These are phyloP conservation scores for Shinisaurus crocodilurus DNA, from an alignment of 2,113 vertebrate species.

Conservation along the genomic window DNA sequence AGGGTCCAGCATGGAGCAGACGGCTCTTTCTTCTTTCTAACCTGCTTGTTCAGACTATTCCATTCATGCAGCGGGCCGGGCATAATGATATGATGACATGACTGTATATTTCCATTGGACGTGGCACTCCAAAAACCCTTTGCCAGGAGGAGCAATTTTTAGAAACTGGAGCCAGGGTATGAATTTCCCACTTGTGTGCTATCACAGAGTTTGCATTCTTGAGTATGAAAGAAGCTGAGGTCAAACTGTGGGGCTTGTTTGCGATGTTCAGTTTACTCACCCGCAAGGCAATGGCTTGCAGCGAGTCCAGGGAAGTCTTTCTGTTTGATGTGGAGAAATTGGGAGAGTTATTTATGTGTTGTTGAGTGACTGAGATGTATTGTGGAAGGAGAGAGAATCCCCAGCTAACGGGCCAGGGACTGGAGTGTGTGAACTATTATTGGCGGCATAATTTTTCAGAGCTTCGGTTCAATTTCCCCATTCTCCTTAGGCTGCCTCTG, in stretches of 20 bases:
- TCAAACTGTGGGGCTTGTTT: constrained; percentile 45
- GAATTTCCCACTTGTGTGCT: constrained; percentile 66
- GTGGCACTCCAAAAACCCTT: not conserved
- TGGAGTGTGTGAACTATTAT: not conserved
- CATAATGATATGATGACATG: not conserved
- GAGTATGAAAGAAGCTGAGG: constrained; percentile 45
- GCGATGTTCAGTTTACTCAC: constrained; percentile 43
- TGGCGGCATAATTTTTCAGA: constrained; percentile 26
- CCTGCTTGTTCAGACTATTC: not conserved
- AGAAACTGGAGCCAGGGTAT: constrained; percentile 50
- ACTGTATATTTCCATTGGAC: constrained; percentile 60
- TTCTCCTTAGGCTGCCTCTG: not conserved
- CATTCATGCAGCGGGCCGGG: constrained; percentile 16
- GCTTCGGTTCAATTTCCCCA: not conserved
- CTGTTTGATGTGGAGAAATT: constrained; percentile 54
- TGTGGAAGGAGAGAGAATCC: constrained; percentile 45
- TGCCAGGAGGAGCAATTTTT: constrained; percentile 63
- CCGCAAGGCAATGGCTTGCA: constrained; percentile 12
- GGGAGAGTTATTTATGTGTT: constrained; percentile 54
- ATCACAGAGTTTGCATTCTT: constrained; percentile 53
- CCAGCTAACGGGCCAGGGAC: constrained; percentile 4
- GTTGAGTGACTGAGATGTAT: not conserved
- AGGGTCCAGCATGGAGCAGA: not conserved
- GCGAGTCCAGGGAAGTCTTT: constrained; percentile 48
- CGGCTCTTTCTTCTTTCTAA: constrained; percentile 13